A percentile compares a stretch with the other conserved stretches of the same genome.
Evolutionary conservation across 2,113 vertebrate species (phyloP).

Genomic region (Thalassarche chlororhynchos): DNA sequence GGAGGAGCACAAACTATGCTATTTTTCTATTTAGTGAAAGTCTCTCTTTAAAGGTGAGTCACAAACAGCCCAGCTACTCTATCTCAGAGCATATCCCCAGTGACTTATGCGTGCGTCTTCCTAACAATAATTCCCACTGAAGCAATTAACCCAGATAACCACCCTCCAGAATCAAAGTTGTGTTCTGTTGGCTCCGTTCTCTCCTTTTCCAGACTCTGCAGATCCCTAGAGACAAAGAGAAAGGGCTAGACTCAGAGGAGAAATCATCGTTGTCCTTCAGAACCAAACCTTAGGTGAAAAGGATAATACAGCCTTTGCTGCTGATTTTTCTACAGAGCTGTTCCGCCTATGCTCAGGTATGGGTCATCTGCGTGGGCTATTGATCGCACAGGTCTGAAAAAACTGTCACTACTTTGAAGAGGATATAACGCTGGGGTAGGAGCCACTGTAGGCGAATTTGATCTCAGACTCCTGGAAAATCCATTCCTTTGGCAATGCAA

Average conservation of each 20-base stretch:
- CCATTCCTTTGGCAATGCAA: background rate
- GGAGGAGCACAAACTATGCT: background rate
- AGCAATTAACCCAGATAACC: background rate
- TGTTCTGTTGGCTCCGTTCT: background rate
- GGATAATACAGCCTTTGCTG: background rate
- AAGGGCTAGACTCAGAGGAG: background rate
- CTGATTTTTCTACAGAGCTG: background rate
- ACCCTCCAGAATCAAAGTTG: background rate
- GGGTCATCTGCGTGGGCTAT: rapidly evolving
- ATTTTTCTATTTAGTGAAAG: background rate
- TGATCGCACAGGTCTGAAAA: background rate
- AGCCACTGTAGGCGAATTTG: background rate
- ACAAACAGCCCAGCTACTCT: background rate
- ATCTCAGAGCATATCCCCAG: background rate
- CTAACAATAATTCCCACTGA: background rate
- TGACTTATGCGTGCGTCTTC: background rate
- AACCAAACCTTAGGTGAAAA: background rate
- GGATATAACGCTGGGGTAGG: background rate
- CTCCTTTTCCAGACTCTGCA: background rate
- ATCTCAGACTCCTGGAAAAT: background rate
- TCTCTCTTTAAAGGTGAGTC: background rate
- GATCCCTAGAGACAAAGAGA: background rate
- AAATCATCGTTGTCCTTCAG: background rate
- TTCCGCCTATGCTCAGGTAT: background rate
- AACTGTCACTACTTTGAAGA: background rate